Percentiles rank a stretch among this genome's conserved stretches.
phyloP scores from a whole-genome alignment of 2,113 vertebrate species.

The Podiceps cristatus region DNA sequence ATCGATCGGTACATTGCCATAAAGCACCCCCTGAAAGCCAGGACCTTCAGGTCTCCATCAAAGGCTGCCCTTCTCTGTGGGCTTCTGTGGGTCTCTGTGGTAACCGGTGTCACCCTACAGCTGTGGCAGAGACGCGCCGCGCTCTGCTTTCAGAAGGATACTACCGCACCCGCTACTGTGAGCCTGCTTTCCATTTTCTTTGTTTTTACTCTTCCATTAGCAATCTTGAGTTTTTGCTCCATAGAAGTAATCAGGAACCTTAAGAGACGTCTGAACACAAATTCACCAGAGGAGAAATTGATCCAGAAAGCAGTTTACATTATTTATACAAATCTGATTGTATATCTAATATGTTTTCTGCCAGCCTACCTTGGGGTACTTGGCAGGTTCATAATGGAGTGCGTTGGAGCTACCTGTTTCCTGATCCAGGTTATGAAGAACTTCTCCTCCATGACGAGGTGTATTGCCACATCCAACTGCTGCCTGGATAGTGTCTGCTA shows the following conservation, averaged over 20 bases:
- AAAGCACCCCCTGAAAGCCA: slow-evolving; percentile 73
- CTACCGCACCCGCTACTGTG: accelerated
- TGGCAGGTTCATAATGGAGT: not conserved
- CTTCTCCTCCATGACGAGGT: not conserved
- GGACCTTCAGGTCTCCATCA: slow-evolving; percentile 53
- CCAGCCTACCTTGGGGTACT: slow-evolving; percentile 65
- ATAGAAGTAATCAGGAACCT: slow-evolving; percentile 58
- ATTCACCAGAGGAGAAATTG: not conserved
- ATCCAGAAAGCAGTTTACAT: slow-evolving; percentile 63
- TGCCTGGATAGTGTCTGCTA: slow-evolving; percentile 79
- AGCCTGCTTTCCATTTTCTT: not conserved
- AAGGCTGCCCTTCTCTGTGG: slow-evolving; percentile 66
- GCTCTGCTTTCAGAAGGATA: slow-evolving; percentile 48
- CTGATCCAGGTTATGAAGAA: not conserved
- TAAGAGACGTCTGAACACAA: not conserved
- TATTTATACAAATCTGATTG: slow-evolving; percentile 70
- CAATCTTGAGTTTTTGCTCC: slow-evolving; percentile 74
- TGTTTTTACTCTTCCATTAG: slow-evolving; percentile 64
- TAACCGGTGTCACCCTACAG: not conserved
- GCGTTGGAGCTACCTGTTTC: not conserved
- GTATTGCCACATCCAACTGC: slow-evolving; percentile 75
- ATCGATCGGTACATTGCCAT: slow-evolving; percentile 78
- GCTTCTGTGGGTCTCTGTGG: slow-evolving; percentile 64
- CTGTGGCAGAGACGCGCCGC: accelerated
- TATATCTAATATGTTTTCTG: slow-evolving; percentile 79